phyloP scores from a whole-genome alignment of 2,113 vertebrate species.

The Gymnobelideus leadbeateri region DNA sequence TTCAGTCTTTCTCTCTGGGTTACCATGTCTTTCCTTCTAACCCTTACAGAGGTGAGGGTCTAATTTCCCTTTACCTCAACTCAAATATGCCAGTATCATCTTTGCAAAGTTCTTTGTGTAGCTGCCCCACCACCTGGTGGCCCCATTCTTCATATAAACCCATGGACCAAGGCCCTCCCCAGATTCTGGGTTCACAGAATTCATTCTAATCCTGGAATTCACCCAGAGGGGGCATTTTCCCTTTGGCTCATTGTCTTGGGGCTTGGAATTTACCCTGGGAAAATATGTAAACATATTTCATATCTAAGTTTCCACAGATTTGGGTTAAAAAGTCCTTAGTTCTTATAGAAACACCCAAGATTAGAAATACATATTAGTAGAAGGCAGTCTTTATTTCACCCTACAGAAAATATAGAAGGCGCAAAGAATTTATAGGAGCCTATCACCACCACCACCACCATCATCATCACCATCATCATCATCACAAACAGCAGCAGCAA shows the following conservation, averaged over 20 bases:
- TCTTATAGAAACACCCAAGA: background rate
- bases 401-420: background rate
- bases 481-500: background rate
- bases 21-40: background rate
- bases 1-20: background rate
- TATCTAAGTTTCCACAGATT: background rate
- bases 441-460: background rate
- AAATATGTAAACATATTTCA: background rate
- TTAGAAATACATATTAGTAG: background rate
- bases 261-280: background rate
- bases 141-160: background rate
- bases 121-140: background rate
- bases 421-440: background rate
- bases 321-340: background rate
- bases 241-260: background rate
- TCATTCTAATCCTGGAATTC: background rate
- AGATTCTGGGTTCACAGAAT: background rate
- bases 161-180: background rate
- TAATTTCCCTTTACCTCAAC: background rate
- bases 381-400: background rate
- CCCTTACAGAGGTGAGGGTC: background rate
- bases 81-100: background rate
- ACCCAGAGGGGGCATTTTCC: background rate
- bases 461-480: background rate
- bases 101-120: background rate